Conservation (phyloP, 2,797 vertebrate species). For the Heterohyrax brucei region DNA sequence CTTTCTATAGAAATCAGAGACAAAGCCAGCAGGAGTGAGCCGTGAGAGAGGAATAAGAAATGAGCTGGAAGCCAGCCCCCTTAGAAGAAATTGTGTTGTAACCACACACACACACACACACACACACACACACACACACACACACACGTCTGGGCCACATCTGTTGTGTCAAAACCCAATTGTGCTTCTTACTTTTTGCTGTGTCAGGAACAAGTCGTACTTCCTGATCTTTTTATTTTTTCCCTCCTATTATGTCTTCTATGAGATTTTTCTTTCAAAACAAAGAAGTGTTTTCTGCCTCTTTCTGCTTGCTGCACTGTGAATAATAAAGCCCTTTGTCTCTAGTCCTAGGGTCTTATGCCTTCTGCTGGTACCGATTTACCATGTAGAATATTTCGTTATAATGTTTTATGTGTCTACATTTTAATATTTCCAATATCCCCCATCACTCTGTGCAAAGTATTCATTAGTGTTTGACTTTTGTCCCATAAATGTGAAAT, state of each 20-base stretch:
- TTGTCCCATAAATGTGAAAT: slow-evolving; percentile 20
- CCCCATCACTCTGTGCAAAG: neutral
- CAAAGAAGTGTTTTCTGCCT: neutral
- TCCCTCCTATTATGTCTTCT: slow-evolving; percentile 13
- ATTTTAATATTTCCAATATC: slow-evolving; percentile 26
- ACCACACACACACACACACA: too few species aligned
- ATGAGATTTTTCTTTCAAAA: slow-evolving; percentile 65
- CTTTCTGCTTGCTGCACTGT: slow-evolving; percentile 29
- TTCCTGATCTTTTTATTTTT: slow-evolving; percentile 70
- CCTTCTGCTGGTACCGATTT: slow-evolving; percentile 4
- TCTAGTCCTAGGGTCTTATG: neutral
- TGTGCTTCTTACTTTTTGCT: slow-evolving; percentile 65
- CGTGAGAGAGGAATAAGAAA: slow-evolving; percentile 1
- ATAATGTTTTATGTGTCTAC: slow-evolving; percentile 15
- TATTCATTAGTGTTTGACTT: slow-evolving; percentile 18
- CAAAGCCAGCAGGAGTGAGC: neutral
- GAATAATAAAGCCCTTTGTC: slow-evolving; percentile 25
- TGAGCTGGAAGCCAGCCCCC: neutral
- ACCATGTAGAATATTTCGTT: neutral
- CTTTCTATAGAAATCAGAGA: slow-evolving; percentile 22
- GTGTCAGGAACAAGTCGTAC: slow-evolving; percentile 64
- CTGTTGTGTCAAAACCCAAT: slow-evolving; percentile 65
- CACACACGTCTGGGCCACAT: slow-evolving; percentile 22
- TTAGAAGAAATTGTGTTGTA: slow-evolving; percentile 21
- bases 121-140: too few species aligned